phyloP scores from a whole-genome alignment of 2,113 vertebrate species.

The Lamprologus callipterus region DNA sequence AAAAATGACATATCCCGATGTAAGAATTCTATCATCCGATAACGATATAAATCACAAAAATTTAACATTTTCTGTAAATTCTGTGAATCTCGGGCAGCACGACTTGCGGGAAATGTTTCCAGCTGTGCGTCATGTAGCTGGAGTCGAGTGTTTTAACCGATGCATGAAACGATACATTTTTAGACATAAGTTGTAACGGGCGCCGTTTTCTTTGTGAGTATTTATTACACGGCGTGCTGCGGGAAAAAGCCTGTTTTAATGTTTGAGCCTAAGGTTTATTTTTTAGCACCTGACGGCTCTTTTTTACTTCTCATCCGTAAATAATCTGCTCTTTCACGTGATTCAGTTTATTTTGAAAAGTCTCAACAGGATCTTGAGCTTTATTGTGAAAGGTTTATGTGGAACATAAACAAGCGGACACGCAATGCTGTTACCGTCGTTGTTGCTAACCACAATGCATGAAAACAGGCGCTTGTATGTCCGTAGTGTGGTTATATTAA shows the following conservation, averaged over 20 bases:
- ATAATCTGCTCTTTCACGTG: too few species aligned
- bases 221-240: neutral
- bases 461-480: too few species aligned
- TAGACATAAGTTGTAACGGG: neutral
- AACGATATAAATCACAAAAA: neutral
- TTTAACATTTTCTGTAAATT: neutral
- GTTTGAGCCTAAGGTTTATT: neutral
- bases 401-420: too few species aligned
- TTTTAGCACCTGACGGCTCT: neutral
- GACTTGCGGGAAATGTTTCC: neutral
- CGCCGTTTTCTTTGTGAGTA: neutral
- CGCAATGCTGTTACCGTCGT: accelerated
- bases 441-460: too few species aligned
- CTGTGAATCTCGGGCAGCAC: neutral
- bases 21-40: neutral
- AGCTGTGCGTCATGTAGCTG: accelerated
- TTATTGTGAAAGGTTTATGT: too few species aligned
- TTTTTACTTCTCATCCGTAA: neutral
- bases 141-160: accelerated
- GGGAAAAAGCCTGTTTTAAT: neutral
- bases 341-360: too few species aligned
- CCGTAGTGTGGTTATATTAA: too few species aligned
- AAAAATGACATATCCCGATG: neutral
- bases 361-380: too few species aligned
- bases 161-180: accelerated